These are phyloP conservation scores for Ceratosolen fusciceps DNA, from an alignment of 1,140 invertebrate genomes.

Conservation along the genomic window DNA sequence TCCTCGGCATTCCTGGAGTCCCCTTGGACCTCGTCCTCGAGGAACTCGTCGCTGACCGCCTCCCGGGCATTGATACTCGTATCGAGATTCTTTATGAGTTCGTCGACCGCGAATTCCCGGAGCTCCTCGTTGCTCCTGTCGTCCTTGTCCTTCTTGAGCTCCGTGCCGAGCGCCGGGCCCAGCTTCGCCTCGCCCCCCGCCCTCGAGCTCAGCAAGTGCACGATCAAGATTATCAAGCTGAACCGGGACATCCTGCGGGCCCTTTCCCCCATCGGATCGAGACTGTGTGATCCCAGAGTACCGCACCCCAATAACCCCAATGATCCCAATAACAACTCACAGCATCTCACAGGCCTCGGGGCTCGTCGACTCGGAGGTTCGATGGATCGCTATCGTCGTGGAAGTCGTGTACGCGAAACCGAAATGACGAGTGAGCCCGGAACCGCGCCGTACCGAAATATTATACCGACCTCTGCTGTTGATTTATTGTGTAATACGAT, in stretches of 20 bases:
- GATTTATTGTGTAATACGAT: conserved; percentile 18
- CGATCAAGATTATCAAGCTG: neutral
- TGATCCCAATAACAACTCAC: too few species aligned
- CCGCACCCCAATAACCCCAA: too few species aligned
- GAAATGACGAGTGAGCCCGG: neutral
- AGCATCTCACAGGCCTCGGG: conserved; percentile 5
- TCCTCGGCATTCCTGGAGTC: too few species aligned
- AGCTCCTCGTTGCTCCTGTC: neutral
- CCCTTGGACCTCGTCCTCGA: neutral
- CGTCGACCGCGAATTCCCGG: neutral
- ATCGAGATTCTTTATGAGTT: conserved; percentile 38
- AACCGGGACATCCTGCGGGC: neutral
- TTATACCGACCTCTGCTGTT: conserved; percentile 32
- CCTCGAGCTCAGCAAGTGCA: neutral
- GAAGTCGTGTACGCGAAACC: neutral
- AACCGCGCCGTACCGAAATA: neutral
- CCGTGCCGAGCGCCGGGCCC: neutral
- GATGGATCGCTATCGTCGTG: neutral
- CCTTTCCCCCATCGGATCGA: too few species aligned
- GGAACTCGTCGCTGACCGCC: neutral
- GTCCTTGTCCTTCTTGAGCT: neutral
- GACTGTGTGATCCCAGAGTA: too few species aligned
- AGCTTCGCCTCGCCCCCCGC: neutral
- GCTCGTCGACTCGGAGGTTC: too few species aligned
- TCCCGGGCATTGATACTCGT: conserved; percentile 2